Base-by-base conservation (phyloP, 1,140 invertebrate species). In the Chymomyza costata region DNA sequence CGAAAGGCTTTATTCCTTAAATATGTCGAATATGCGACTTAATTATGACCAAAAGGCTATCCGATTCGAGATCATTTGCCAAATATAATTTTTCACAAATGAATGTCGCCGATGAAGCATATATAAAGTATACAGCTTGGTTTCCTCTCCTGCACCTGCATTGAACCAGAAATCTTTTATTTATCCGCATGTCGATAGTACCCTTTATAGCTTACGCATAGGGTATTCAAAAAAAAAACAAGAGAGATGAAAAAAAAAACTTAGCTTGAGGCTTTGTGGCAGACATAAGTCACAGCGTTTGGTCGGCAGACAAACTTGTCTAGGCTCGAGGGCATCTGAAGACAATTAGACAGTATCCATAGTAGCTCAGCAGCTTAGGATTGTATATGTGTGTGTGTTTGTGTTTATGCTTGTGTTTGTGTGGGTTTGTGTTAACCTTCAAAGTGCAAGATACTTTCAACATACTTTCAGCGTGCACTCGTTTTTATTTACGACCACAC, bases 281-380 rank as follows among this genome's bases (percentile, higher is more conserved):
- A 82, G 76, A 82, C 76, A 82, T 82, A 82, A 82, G 76, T 82
- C 78, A 82, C 78, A 82, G 71, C 16, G n/a, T n/a, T n/a, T n/a
- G 18, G 6, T 2, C 1, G 14, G 34, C 18, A 25, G 30, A 8
- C 39, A 54, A 6, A 17, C 28, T 34, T 32, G 40, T n/a, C 21
- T 35, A 40, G 52, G 54, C 41, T 44, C 21, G 52, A 28, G 64
- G 51, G 53, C 69, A 74, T 3, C 21, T 8, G 3, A 65, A 76
- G 71, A 78, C 71, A 78, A 78, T 78, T 78, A 80, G 63, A 57
- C 37, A 61, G 41, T 56, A 48, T 40, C 48, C 53, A 39, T 25
- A 17, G 7, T 11, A 19, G 62, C 46, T 45, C 52, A 25, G 3
- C 5, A 5, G 5, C 34, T 11, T 6, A 3, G 3, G 34, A 5